Conservation (phyloP, 2,888 invertebrate species). For the Sphecodes monilicornis region DNA sequence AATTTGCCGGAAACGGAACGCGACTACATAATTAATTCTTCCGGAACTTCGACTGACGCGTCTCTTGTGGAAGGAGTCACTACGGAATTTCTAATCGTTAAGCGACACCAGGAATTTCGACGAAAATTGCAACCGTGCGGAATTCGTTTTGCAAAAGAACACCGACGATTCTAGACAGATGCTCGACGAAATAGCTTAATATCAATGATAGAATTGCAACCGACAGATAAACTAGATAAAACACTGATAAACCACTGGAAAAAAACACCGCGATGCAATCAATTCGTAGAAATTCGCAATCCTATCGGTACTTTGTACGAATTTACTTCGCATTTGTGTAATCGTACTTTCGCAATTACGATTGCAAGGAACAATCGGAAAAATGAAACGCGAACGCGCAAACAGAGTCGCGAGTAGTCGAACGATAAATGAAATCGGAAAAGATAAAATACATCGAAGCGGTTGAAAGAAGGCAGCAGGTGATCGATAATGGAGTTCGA, state of each 20-base stretch:
- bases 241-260: constrained; percentile 17
- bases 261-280: constrained; percentile 9
- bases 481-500: constrained; percentile 44
- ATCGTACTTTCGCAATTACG: background rate
- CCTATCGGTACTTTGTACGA: background rate
- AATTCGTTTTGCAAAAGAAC: background rate
- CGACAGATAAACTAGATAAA: constrained; percentile 21
- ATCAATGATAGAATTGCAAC: constrained; percentile 10
- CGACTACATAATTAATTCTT: constrained; percentile 56
- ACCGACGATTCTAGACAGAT: background rate
- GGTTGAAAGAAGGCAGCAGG: background rate
- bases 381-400: background rate
- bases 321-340: constrained; percentile 10
- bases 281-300: constrained; percentile 3
- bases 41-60: constrained; percentile 54
- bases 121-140: background rate
- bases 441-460: background rate
- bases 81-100: constrained; percentile 19
- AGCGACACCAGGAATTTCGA: background rate
- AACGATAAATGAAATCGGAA: background rate
- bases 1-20: constrained; percentile 60
- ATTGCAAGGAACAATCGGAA: background rate
- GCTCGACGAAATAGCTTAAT: background rate
- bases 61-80: background rate
- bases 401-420: background rate